Conservation (phyloP, 2,888 invertebrate genomes). For the Tortrix viridana region DNA sequence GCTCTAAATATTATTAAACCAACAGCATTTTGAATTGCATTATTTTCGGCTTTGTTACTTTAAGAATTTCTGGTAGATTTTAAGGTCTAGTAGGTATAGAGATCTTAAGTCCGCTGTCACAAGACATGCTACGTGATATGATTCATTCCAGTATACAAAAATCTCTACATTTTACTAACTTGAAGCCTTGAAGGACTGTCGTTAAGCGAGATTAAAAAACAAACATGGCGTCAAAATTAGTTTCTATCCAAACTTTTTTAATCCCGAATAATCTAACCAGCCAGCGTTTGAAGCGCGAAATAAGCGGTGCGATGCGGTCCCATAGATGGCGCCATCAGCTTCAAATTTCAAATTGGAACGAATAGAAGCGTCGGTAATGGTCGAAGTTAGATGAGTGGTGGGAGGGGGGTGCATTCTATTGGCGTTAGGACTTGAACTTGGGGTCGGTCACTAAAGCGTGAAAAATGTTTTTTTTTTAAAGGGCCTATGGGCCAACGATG, state of each 20-base stretch:
- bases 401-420: conserved; percentile 58
- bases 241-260: conserved; percentile 26
- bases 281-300: conserved; percentile 44
- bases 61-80: too few species aligned
- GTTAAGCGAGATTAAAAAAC: too few species aligned
- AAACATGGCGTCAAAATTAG: too few species aligned
- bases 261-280: conserved; percentile 29
- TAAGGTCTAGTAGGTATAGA: too few species aligned
- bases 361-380: conserved; percentile 80
- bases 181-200: too few species aligned
- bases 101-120: too few species aligned
- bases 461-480: conserved; percentile 41
- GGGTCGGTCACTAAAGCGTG: conserved; percentile 58
- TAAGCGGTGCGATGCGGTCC: conserved; percentile 54
- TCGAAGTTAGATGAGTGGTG: conserved; percentile 80
- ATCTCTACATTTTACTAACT: too few species aligned
- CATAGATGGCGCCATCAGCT: conserved; percentile 75
- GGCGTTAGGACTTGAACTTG: conserved; percentile 64
- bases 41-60: too few species aligned
- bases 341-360: conserved; percentile 84
- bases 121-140: too few species aligned
- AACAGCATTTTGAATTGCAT: too few species aligned
- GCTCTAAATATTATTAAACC: background rate
- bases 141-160: too few species aligned
- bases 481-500: too few species aligned